phyloP scores from a whole-genome alignment of 2,888 invertebrate species.

The Panopea generosa region DNA sequence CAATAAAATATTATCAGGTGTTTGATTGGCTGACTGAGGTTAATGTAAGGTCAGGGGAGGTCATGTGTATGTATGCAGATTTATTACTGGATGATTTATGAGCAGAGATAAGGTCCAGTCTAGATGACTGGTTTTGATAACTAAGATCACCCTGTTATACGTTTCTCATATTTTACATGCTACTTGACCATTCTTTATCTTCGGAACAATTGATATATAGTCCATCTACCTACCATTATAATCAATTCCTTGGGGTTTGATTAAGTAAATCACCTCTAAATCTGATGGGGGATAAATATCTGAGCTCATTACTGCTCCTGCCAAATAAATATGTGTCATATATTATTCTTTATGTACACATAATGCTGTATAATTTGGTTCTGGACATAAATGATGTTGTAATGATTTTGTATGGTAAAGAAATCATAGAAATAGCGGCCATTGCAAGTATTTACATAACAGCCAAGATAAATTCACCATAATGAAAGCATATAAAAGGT shows the following conservation, averaged over 20 bases:
- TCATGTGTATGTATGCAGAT: conserved; percentile 32
- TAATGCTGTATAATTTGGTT: too few relatives aligned
- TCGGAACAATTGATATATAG: background rate
- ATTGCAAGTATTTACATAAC: too few relatives aligned
- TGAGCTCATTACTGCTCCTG: too few relatives aligned
- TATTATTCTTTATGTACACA: too few relatives aligned
- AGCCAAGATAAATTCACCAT: too few relatives aligned
- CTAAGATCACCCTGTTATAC: conserved; percentile 38
- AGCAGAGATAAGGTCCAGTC: conserved; percentile 57
- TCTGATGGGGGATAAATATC: too few relatives aligned
- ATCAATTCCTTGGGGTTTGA: background rate
- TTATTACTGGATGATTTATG: conserved; percentile 63
- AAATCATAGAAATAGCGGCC: too few relatives aligned
- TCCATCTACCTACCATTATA: conserved; percentile 1
- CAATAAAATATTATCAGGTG: conserved; percentile 51
- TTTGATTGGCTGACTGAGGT: conserved; percentile 51
- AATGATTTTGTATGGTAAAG: too few relatives aligned
- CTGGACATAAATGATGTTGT: too few relatives aligned
- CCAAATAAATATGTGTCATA: too few relatives aligned
- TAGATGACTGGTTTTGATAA: conserved; percentile 41
- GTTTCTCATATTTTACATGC: conserved; percentile 52
- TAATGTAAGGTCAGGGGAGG: conserved; percentile 54
- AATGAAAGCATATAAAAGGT: too few relatives aligned
- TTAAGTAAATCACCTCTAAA: background rate
- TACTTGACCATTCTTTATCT: conserved; percentile 46